Evolutionary conservation across 2,888 invertebrate genomes (phyloP).

Genomic region (Magallana nippona): DNA sequence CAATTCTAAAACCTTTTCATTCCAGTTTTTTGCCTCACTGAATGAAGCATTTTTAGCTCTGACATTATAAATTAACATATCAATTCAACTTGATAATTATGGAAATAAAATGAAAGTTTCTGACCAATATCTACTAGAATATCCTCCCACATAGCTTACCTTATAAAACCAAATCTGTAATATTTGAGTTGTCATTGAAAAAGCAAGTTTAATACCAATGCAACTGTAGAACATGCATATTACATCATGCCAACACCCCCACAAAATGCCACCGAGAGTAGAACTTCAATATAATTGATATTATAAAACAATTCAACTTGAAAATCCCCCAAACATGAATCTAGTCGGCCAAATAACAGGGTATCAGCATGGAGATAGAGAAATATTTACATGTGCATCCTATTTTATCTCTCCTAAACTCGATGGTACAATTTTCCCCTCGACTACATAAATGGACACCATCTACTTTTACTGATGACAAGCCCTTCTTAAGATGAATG

Average conservation of each 20-base stretch:
- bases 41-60: too few species aligned
- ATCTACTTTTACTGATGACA: neutral
- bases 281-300: neutral
- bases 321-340: neutral
- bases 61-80: too few species aligned
- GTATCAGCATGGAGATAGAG: slow-evolving; percentile 1
- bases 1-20: too few species aligned
- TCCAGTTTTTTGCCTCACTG: too few species aligned
- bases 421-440: neutral
- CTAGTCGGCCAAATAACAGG: neutral
- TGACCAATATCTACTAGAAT: too few species aligned
- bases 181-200: slow-evolving; percentile 9
- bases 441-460: neutral
- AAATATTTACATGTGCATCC: neutral
- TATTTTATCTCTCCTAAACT: neutral
- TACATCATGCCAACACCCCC: slow-evolving; percentile 22
- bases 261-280: slow-evolving; percentile 12
- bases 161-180: slow-evolving; percentile 7
- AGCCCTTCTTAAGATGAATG: slow-evolving; percentile 11
- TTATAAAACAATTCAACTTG: slow-evolving; percentile 25
- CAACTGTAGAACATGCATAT: slow-evolving; percentile 12
- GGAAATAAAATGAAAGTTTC: neutral
- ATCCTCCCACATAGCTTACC: too few species aligned
- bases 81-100: neutral
- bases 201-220: neutral